Percentiles rank a stretch among this genome's conserved stretches.
Conservation (phyloP, 2,888 invertebrate genomes). For the Ctena decussata region DNA sequence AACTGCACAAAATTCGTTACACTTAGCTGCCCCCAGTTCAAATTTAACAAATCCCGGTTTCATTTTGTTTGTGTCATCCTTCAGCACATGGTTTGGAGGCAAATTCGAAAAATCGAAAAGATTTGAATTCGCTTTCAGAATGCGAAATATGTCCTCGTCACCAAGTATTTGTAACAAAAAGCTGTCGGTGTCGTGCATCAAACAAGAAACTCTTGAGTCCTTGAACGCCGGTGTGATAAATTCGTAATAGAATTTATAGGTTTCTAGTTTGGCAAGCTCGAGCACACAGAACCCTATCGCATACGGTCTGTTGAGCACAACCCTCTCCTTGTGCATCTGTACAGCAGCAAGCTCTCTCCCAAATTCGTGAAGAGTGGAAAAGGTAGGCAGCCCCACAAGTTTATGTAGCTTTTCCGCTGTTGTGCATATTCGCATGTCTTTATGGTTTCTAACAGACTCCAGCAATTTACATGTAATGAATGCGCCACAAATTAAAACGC, state of each 20-base stretch:
- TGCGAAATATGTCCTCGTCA: background rate
- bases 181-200: slow-evolving; percentile 6
- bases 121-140: background rate
- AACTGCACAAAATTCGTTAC: slow-evolving; percentile 1
- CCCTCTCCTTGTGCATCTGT: background rate
- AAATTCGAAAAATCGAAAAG: slow-evolving; percentile 14
- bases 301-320: background rate
- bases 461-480: background rate
- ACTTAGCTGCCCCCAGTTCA: background rate
- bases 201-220: background rate
- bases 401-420: background rate
- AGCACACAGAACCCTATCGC: background rate
- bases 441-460: background rate
- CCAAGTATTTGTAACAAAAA: background rate
- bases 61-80: background rate
- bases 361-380: background rate
- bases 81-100: background rate
- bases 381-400: background rate
- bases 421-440: background rate
- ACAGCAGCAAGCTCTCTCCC: background rate
- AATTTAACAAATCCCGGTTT: slow-evolving; percentile 8
- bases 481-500: too few relatives aligned
- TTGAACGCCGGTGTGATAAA: background rate
- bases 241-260: slow-evolving; percentile 8
- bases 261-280: slow-evolving; percentile 6